These are phyloP conservation scores for Acanthosepion esculentum DNA, from an alignment of 2,888 invertebrate genomes.

Conservation along the genomic window DNA sequence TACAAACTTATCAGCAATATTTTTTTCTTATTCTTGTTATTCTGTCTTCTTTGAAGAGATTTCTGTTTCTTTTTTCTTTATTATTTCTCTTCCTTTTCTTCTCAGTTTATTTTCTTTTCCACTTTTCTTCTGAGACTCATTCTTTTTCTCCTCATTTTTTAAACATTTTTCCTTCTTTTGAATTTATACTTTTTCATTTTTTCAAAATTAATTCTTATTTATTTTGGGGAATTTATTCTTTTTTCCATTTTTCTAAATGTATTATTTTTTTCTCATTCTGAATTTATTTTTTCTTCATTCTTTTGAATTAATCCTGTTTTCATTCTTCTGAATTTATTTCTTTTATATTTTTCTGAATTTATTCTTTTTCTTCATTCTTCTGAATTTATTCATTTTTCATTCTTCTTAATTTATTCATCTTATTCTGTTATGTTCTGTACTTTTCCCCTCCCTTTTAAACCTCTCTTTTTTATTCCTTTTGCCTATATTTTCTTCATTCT, in stretches of 20 bases:
- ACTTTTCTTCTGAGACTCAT: no score
- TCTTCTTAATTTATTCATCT: neutral
- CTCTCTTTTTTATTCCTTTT: neutral
- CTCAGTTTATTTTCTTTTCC: neutral
- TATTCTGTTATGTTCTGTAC: neutral
- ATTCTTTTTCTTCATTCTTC: neutral
- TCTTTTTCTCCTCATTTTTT: no score
- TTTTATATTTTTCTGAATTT: neutral
- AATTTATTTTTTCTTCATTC: no score
- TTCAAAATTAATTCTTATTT: no score
- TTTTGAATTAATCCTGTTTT: neutral
- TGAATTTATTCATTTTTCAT: neutral
- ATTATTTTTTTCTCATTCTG: no score
- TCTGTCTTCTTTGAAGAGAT: neutral
- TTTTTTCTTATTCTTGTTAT: neutral
- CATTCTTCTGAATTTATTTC: neutral
- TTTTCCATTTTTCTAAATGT: no score
- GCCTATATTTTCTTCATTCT: no score
- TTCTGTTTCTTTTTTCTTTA: neutral
- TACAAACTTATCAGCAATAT: conserved; percentile 18
- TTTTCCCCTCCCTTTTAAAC: neutral
- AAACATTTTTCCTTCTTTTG: no score
- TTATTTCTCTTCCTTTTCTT: neutral
- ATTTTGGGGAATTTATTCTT: no score
- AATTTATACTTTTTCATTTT: no score